phyloP scores from a whole-genome alignment of 92 coral and sea anemone genomes.

The Nematostella vectensis region DNA sequence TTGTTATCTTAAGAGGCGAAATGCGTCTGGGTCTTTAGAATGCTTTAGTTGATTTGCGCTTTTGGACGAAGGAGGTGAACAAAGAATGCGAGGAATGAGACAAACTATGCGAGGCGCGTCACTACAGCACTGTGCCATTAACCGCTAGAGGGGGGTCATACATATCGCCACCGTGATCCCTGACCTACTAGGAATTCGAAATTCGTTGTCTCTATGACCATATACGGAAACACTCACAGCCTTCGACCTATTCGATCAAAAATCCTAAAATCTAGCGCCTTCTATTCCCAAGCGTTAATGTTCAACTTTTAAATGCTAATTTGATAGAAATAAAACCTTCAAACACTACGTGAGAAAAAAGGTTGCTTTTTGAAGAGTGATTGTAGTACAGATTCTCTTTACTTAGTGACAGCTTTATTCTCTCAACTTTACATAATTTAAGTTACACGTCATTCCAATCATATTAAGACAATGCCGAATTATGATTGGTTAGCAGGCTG shows the following conservation, averaged over 20 bases:
- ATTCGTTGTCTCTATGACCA: conserved; percentile 41
- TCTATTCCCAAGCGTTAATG: too few species aligned
- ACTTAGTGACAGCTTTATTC: conserved; percentile 20
- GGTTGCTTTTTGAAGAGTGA: conserved; percentile 17
- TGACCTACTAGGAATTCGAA: conserved; percentile 71
- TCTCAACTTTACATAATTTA: conserved; percentile 53
- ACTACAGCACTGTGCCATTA: conserved; percentile 75
- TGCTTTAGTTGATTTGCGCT: conserved; percentile 39
- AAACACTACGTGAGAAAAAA: too few species aligned
- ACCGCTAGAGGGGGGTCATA: conserved; percentile 86
- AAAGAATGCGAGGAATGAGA: conserved; percentile 97
- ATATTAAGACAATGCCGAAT: conserved; percentile 32
- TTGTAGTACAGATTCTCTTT: conserved; percentile 42
- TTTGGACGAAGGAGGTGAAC: conserved; percentile 67
- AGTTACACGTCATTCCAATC: conserved; percentile 74
- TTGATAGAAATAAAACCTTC: too few species aligned
- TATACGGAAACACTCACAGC: conserved; percentile 42
- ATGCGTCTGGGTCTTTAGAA: conserved; percentile 27
- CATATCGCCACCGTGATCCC: conserved; percentile 54
- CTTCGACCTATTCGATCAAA: conserved; percentile 6
- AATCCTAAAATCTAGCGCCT: conserved; percentile 9
- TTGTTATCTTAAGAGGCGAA: background rate
- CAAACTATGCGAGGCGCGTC: conserved; percentile 99
- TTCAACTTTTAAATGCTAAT: too few species aligned
- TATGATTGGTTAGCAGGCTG: conserved; percentile 31